A percentile compares a stretch with the other conserved stretches of the same genome.
Evolutionary conservation across 2,888 invertebrate species (phyloP).

Genomic region (Platerodrilus igneus): DNA sequence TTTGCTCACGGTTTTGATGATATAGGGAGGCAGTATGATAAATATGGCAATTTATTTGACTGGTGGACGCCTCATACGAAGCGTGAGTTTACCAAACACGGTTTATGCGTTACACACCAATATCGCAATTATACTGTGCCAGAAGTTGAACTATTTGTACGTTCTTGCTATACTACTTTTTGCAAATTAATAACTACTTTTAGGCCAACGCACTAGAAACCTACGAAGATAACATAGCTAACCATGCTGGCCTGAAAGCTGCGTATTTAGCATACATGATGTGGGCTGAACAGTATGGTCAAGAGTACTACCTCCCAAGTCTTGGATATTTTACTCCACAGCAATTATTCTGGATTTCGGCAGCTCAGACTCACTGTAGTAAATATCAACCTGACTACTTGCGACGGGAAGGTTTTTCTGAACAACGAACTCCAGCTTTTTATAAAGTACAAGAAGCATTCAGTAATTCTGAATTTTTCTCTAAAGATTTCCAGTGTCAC

Average conservation of each 20-base stretch:
- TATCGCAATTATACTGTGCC: conserved; percentile 79
- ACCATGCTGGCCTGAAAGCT: conserved; percentile 89
- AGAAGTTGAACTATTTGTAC: conserved; percentile 58
- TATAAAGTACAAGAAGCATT: conserved; percentile 60
- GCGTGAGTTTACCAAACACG: conserved; percentile 75
- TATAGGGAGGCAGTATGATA: conserved; percentile 16
- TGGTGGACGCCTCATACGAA: conserved; percentile 73
- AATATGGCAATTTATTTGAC: conserved; percentile 14
- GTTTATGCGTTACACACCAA: conserved; percentile 82
- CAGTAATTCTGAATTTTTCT: conserved; percentile 58
- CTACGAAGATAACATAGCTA: conserved; percentile 92
- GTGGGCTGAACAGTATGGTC: conserved; percentile 62
- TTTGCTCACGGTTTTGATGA: conserved; percentile 77
- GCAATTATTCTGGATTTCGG: conserved; percentile 78
- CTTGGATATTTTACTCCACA: conserved; percentile 60
- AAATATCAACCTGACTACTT: conserved; percentile 64
- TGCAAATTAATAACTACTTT: too few species aligned
- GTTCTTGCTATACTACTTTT: too few species aligned
- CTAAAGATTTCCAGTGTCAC: conserved; percentile 59
- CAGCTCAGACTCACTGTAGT: conserved; percentile 85
- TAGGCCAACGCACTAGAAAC: conserved; percentile 87
- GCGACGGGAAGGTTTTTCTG: conserved; percentile 74
- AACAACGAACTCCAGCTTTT: conserved; percentile 64
- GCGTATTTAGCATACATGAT: conserved; percentile 79
- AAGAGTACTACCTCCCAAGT: conserved; percentile 63